These are phyloP conservation scores for Dromococcyx pavoninus DNA, from an alignment of 2,797 vertebrate species.

Conservation along the genomic window DNA sequence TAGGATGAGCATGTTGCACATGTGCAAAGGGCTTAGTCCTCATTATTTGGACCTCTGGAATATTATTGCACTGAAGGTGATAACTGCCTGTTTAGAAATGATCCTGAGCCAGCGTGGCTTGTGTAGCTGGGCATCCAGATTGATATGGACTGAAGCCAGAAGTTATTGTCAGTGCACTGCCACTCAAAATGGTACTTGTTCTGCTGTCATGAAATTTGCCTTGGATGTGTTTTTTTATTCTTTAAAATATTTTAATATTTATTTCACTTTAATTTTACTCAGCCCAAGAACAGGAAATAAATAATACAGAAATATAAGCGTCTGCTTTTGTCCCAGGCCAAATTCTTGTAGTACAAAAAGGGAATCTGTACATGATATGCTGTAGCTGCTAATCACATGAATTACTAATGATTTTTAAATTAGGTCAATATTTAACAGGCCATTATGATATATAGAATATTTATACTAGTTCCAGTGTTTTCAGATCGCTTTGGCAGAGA, in stretches of 20 bases:
- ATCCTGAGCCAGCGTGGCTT: constrained; percentile 48
- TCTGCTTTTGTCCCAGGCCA: not conserved
- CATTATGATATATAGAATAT: not conserved
- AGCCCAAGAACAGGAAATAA: not conserved
- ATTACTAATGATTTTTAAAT: not conserved
- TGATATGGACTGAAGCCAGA: constrained; percentile 48
- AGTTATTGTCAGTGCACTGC: constrained; percentile 49
- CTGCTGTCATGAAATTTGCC: constrained; percentile 55
- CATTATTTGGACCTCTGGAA: not conserved
- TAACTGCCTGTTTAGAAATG: not conserved
- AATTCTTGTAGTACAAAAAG: not conserved
- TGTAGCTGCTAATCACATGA: not conserved
- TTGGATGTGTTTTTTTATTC: not conserved
- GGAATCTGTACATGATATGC: not conserved
- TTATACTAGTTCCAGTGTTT: not conserved
- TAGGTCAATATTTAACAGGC: not conserved
- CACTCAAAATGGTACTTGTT: constrained; percentile 41
- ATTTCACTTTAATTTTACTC: not conserved
- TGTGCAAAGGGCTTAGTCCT: not conserved
- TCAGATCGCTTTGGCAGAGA: not conserved
- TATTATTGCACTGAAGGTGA: not conserved
- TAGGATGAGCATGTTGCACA: rapidly evolving
- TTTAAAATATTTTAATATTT: not conserved
- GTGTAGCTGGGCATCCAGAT: constrained; percentile 44
- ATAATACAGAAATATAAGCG: not conserved